A percentile compares a stretch with the other conserved stretches of the same genome.
phyloP scores from a whole-genome alignment of 2,888 invertebrate species.

The Orgyia antiqua region DNA sequence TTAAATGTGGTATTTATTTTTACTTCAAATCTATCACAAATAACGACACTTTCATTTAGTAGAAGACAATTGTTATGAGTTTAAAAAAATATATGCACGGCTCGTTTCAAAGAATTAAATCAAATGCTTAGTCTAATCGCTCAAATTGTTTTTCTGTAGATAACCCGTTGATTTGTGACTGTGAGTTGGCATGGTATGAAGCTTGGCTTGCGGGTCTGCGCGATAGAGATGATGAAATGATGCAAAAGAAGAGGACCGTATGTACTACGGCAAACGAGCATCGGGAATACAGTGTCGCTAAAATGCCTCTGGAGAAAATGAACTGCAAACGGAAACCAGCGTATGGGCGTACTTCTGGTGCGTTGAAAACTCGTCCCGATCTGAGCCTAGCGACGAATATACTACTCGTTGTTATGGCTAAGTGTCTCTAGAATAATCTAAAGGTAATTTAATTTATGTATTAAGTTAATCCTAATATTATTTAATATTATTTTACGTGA shows the following conservation, averaged over 20 bases:
- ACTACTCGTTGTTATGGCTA: conserved; percentile 42
- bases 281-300: conserved; percentile 89
- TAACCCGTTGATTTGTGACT: conserved; percentile 92
- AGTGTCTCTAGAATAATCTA: conserved; percentile 49
- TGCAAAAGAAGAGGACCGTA: conserved; percentile 90
- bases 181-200: conserved; percentile 92
- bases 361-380: conserved; percentile 33
- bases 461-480: conserved; percentile 32
- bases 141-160: conserved; percentile 81
- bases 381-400: conserved; percentile 39
- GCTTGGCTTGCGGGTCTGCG: conserved; percentile 87
- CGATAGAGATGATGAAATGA: conserved; percentile 91
- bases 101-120: no score
- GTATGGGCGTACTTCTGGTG: conserved; percentile 53
- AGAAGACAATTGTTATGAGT: no score
- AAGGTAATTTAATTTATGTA: conserved; percentile 19
- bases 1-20: no score
- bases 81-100: no score
- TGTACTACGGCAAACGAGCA: conserved; percentile 90
- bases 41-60: no score
- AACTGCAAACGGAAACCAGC: conserved; percentile 85
- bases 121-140: no score
- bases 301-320: conserved; percentile 90
- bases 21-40: no score
- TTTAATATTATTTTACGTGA: conserved; percentile 35